Percentiles rank a stretch among this genome's conserved stretches.
phyloP scores from a whole-genome alignment of 2,888 invertebrate species.

The Ligdia adustata region DNA sequence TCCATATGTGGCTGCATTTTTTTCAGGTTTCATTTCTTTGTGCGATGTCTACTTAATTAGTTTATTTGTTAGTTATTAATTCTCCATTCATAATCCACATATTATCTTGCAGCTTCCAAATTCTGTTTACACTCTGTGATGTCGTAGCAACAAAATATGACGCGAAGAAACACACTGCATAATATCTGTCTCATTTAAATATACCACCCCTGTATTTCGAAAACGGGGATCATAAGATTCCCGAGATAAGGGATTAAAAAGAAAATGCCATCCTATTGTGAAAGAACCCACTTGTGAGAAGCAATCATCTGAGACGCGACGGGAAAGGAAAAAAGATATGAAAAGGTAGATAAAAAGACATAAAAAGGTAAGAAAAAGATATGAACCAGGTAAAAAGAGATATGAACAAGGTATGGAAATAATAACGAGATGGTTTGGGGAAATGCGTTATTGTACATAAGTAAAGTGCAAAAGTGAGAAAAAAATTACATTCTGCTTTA shows the following conservation, averaged over 20 bases:
- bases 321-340: slow-evolving; percentile 27
- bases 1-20: too few species aligned
- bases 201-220: slow-evolving; percentile 40
- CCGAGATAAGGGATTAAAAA: slow-evolving; percentile 69
- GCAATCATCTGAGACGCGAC: slow-evolving; percentile 43
- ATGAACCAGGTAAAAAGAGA: slow-evolving; percentile 11
- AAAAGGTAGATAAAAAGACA: slow-evolving; percentile 18
- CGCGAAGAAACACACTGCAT: too few species aligned
- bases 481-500: too few species aligned
- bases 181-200: slow-evolving; percentile 61
- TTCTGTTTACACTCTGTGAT: too few species aligned
- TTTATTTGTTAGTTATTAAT: too few species aligned
- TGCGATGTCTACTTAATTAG: too few species aligned
- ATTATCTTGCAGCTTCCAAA: too few species aligned
- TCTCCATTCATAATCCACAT: too few species aligned
- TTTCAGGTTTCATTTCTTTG: too few species aligned
- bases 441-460: slow-evolving; percentile 25
- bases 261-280: slow-evolving; percentile 65
- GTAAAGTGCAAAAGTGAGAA: too few species aligned
- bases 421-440: slow-evolving; percentile 29
- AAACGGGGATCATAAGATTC: slow-evolving; percentile 34
- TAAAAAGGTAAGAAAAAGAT: slow-evolving; percentile 21
- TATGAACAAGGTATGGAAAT: slow-evolving; percentile 27
- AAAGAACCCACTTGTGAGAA: slow-evolving; percentile 48
- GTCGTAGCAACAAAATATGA: too few species aligned